Base-by-base conservation (phyloP, 2,888 invertebrate species). In the Clanis bilineata region DNA sequence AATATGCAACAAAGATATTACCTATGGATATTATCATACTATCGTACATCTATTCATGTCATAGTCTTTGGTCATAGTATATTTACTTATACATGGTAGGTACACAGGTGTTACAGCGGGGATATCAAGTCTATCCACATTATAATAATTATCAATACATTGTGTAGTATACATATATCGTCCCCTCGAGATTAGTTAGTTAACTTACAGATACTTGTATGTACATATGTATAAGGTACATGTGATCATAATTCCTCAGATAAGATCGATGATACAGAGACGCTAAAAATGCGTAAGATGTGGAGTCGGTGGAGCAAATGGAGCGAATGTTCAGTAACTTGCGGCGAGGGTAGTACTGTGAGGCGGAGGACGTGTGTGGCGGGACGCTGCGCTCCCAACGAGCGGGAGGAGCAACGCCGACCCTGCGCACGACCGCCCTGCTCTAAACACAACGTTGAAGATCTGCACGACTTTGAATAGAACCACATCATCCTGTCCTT, bases 291-390 rank as follows among this genome's bases (percentile, higher is more conserved):
- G 21, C 85, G 86, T 22, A 90, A 90, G 65, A 74, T 88, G 9
- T 90, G 90, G 90, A 90, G 90, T 68, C 80, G 88, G 22, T 90
- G 90, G 90, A 81, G 88, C 38, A 90, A 87, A 65, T 90, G 90
- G 90, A 77, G 85, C 6, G 69, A 71, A 1, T 90, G 90, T 65
- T 88, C 90, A 0, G 87, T 85, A 55, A 85, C 83, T 1, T 90
- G 90, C 62, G 90, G 90, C 0, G 67, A 69, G 1, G 90, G 90
- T 0, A 70, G 60, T 6, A 77, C 83, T 47, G 62, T 67, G 9
- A 76, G 90, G 43, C 74, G 69, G 58, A 80, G 90, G 2, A 55
- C 78, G 1, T 90, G 90, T 62, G 82, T 88, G 10, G 76, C 79
- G 3, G 90, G 90, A 0, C 80, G 82, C 1, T 90, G 90, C 67